Conservation (phyloP, 2,797 vertebrate species). For the Podarcis lilfordi region DNA sequence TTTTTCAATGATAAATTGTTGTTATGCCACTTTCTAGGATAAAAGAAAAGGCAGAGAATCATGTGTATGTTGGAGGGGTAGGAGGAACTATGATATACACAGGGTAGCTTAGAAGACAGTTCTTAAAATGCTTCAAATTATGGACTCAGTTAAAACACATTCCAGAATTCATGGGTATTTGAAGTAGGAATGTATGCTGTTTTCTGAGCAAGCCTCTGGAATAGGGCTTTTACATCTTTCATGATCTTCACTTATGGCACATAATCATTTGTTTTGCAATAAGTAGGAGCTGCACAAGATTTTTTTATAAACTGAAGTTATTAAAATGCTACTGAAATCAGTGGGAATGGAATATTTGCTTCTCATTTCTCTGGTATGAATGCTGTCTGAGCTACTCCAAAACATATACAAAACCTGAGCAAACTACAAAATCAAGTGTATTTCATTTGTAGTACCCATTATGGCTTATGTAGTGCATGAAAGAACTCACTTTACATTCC, state of each 20-base stretch:
- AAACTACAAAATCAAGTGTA: neutral
- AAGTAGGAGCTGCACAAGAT: neutral
- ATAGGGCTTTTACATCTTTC: neutral
- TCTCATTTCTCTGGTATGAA: neutral
- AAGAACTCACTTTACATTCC: neutral
- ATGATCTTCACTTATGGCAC: neutral
- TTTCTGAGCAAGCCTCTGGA: neutral
- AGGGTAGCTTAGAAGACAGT: neutral
- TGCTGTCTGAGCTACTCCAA: neutral
- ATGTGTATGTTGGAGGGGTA: neutral
- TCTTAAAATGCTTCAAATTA: neutral
- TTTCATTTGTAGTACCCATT: neutral
- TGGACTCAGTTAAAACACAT: neutral
- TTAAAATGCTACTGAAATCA: neutral
- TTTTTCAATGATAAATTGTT: constrained; percentile 27
- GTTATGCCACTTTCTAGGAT: neutral
- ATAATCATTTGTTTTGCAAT: neutral
- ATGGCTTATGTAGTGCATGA: neutral
- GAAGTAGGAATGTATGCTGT: neutral
- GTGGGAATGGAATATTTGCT: neutral
- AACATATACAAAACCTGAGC: neutral
- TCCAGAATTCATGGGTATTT: neutral
- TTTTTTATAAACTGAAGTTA: neutral
- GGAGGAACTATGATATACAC: neutral
- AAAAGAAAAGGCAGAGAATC: neutral